Evolutionary conservation across 2,888 invertebrate species (phyloP).

Genomic region (Lumbricus terrestris): DNA sequence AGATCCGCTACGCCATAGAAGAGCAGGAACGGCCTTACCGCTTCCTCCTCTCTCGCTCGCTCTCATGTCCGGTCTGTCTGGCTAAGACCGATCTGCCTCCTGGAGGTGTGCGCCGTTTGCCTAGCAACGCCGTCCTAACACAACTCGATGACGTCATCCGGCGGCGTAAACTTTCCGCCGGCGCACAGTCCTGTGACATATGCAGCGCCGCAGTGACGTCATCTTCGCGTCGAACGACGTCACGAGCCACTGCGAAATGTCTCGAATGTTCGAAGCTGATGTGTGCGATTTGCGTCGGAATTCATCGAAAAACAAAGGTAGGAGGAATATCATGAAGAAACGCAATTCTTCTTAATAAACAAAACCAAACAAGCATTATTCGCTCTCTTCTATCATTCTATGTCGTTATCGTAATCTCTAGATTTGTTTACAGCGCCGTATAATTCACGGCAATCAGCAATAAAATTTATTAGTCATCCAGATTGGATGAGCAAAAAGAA

Average conservation of each 20-base stretch:
- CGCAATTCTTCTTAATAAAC: background rate
- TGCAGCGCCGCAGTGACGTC: constrained; percentile 14
- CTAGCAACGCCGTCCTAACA: constrained; percentile 56
- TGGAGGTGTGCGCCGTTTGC: constrained; percentile 54
- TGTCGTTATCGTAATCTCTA: no score
- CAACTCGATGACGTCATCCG: constrained; percentile 49
- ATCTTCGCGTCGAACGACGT: background rate
- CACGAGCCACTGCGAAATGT: constrained; percentile 47
- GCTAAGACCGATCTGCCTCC: constrained; percentile 55
- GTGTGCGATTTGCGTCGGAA: constrained; percentile 53
- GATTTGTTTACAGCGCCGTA: no score
- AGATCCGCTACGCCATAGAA: constrained; percentile 53
- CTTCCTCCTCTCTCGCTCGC: constrained; percentile 46
- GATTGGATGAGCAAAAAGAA: no score
- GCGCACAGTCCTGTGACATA: constrained; percentile 23
- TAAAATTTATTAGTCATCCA: no score
- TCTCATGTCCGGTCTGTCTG: constrained; percentile 56
- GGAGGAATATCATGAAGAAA: background rate
- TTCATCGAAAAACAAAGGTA: constrained; percentile 54
- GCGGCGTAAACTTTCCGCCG: background rate
- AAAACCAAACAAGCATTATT: background rate
- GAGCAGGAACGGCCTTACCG: constrained; percentile 41
- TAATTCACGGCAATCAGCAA: no score
- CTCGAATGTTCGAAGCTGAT: constrained; percentile 56
- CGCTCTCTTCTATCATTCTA: background rate